Evolutionary conservation across 2,797 vertebrate species (phyloP).

Genomic region (Rhinogobio ventralis): DNA sequence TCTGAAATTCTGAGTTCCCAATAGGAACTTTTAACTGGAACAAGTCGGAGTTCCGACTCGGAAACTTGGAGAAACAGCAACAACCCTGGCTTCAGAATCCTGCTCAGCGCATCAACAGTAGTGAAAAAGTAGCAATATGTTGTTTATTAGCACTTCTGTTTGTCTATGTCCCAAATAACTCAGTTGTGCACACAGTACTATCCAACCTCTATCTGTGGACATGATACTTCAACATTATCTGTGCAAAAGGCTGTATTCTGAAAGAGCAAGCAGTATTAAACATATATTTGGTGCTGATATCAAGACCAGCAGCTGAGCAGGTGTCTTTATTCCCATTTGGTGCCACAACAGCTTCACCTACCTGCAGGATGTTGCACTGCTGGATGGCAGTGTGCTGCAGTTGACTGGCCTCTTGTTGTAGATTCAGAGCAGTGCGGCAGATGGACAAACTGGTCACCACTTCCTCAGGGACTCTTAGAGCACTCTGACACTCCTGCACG

Average conservation of each 20-base stretch:
- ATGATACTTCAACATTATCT: no score
- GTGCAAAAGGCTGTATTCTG: not conserved
- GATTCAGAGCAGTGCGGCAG: constrained; percentile 87
- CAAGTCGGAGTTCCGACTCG: not conserved
- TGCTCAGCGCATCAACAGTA: not conserved
- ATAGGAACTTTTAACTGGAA: not conserved
- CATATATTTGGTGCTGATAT: not conserved
- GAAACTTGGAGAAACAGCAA: not conserved
- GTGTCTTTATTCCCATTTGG: not conserved
- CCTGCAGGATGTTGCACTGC: constrained; percentile 97
- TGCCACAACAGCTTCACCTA: constrained; percentile 50
- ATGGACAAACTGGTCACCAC: constrained; percentile 85
- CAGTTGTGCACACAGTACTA: no score
- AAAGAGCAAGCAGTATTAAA: not conserved
- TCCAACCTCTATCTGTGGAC: no score
- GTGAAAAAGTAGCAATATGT: no score
- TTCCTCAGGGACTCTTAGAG: constrained; percentile 91
- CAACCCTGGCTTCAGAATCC: not conserved
- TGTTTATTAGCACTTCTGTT: not conserved
- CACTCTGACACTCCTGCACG: constrained; percentile 90
- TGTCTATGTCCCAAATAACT: no score
- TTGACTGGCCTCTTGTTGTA: constrained; percentile 95
- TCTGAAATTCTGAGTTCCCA: not conserved
- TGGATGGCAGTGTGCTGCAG: constrained; percentile 95
- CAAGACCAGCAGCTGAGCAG: constrained; percentile 37